Percentiles rank a stretch among this genome's conserved stretches.
Conservation (phyloP, 1,140 invertebrate genomes). For the Pogonomyrmex barbatus region DNA sequence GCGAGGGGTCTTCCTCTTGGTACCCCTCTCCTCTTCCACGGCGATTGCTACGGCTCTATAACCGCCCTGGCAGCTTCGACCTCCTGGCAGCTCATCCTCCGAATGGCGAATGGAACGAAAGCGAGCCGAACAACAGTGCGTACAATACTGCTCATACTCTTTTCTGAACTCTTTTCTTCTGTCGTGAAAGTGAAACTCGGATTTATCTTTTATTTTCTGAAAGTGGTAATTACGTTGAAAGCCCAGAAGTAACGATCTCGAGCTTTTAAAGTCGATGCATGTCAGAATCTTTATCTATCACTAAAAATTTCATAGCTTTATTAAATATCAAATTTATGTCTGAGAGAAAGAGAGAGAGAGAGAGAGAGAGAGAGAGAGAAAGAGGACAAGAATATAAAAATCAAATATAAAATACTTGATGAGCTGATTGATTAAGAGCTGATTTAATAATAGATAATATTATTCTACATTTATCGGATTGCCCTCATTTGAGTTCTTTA, state of each 20-base stretch:
- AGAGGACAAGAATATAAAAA: background rate
- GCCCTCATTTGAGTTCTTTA: background rate
- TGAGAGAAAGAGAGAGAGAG: background rate
- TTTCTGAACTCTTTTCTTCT: conserved; percentile 1
- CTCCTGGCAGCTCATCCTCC: conserved; percentile 35
- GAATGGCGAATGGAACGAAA: conserved; percentile 50
- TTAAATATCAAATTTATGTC: background rate
- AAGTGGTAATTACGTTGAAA: background rate
- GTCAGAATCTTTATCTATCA: background rate
- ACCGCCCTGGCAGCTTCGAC: conserved; percentile 24
- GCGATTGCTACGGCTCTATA: conserved; percentile 61
- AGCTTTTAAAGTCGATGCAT: background rate
- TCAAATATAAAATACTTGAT: background rate
- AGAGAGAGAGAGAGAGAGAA: background rate
- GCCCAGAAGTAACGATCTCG: background rate
- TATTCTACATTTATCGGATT: background rate
- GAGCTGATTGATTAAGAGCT: background rate
- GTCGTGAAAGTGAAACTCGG: conserved; percentile 42
- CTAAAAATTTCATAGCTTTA: background rate
- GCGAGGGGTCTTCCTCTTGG: background rate
- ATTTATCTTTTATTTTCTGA: conserved; percentile 31
- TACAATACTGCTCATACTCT: conserved; percentile 25
- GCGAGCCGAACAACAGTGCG: conserved; percentile 37
- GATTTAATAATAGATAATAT: background rate
- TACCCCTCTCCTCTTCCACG: conserved; percentile 37